Base-by-base conservation (phyloP, 2,113 vertebrate genomes). In the Bettongia penicillata region DNA sequence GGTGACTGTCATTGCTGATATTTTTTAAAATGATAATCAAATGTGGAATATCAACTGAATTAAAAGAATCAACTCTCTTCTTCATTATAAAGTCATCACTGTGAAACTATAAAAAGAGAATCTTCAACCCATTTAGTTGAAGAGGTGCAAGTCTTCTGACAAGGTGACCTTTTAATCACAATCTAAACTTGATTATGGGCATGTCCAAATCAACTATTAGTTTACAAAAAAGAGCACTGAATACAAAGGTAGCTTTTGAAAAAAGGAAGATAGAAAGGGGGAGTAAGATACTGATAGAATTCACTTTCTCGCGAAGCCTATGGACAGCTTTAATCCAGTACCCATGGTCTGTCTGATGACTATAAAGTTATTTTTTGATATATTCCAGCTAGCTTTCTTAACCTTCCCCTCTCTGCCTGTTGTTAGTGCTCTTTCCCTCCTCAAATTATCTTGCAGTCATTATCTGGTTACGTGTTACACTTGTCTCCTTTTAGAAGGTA, bases 61-160 rank as follows among this genome's bases (percentile, higher is more conserved):
- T 96, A 89, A 95, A 51, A 55, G n/a, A 24, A 49, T 92, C 61
- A 94, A 28, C n/a, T 94, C 93, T 26, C 61, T 96, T 95, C 91
- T 28, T 89, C 28, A 90, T 51, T n/a, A 95, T 48, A 3, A 90
- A 53, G 89, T 51, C 94, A 84, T 84, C 16, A 96, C 2, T 93
- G 31, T 89, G 94, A 68, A 57, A 25, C 77, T 26, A 90, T 2
- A 90, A 2, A 92, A 6, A 96, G 22, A 96, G 22, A 47, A 97
- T 10, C 11, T 10, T 9, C 50, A 48, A 77, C 43, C 93, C 50
- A 50, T 90, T n/a, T 11, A 19, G 11, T 5, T 89, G 91, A 61
- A 52, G 50, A 93, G 50, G 24, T 89, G 2, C 26, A 51, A 61
- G 19, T 37, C 31, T 84, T 84, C 31, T 68, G 3, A 84, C 2